A percentile compares a stretch with the other conserved stretches of the same genome.
These are phyloP conservation scores for Drosophila planitibia DNA, from an alignment of 2,888 invertebrate species.

Conservation along the genomic window DNA sequence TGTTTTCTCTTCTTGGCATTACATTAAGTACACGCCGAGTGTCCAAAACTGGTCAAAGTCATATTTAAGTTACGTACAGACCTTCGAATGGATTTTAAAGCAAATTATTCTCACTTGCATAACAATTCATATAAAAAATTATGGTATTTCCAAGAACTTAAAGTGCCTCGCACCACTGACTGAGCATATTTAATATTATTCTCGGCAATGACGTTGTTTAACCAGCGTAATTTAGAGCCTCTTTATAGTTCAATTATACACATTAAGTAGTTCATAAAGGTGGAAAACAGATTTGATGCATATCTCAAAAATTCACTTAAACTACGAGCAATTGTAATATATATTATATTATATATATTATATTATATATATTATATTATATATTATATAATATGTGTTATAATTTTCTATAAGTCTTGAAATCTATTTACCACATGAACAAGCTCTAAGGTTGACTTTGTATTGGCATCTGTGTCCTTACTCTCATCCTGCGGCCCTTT, in stretches of 20 bases:
- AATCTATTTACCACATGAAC: conserved; percentile 73
- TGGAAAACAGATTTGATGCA: conserved; percentile 10
- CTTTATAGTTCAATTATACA: conserved; percentile 20
- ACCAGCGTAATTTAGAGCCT: not conserved
- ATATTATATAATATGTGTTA: not conserved
- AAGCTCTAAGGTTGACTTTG: conserved; percentile 66
- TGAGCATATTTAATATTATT: not conserved
- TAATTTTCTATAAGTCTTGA: not conserved
- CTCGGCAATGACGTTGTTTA: not conserved
- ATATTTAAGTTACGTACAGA: conserved; percentile 1
- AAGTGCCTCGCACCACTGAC: not conserved
- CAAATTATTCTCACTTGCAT: not conserved
- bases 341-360: not conserved
- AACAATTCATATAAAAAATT: not conserved
- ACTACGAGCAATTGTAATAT: not conserved
- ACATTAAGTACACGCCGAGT: conserved; percentile 56
- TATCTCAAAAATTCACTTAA: not conserved
- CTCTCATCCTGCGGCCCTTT: conserved; percentile 4
- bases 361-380: not conserved
- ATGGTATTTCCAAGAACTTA: not conserved
- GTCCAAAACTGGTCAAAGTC: conserved; percentile 22
- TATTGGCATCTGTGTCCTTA: not conserved
- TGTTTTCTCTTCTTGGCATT: conserved; percentile 6
- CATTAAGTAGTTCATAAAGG: conserved; percentile 15
- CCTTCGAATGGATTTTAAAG: not conserved